Conservation (phyloP, 1,140 invertebrate genomes). For the Apolygus lucorum region DNA sequence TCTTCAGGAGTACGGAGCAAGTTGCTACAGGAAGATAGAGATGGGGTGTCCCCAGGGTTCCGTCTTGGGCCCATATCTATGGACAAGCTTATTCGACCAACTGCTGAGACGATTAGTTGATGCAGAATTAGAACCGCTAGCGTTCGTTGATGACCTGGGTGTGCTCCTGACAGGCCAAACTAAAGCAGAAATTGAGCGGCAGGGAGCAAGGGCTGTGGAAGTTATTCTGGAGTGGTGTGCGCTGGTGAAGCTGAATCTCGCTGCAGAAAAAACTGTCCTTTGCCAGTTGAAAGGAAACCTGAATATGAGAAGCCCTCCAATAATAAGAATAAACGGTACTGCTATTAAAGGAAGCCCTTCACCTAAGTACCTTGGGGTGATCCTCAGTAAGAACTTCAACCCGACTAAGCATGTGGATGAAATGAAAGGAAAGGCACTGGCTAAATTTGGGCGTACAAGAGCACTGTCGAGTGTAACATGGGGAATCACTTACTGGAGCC, state of each 20-base stretch:
- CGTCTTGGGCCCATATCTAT: too few relatives aligned
- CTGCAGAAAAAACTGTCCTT: slow-evolving; percentile 31
- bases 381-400: too few relatives aligned
- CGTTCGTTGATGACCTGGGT: slow-evolving; percentile 38
- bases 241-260: background rate
- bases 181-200: slow-evolving; percentile 21
- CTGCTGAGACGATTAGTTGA: slow-evolving; percentile 25
- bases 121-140: slow-evolving; percentile 31
- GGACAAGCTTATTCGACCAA: slow-evolving; percentile 41
- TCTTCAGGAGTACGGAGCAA: too few relatives aligned
- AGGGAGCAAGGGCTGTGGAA: background rate
- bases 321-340: too few relatives aligned
- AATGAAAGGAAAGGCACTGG: too few relatives aligned
- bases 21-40: slow-evolving; percentile 39
- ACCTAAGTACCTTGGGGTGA: too few relatives aligned
- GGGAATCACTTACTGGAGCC: slow-evolving; percentile 9
- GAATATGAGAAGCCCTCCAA: slow-evolving; percentile 3
- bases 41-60: too few relatives aligned
- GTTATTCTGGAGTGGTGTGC: background rate
- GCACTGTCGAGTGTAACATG: slow-evolving; percentile 22
- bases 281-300: slow-evolving; percentile 24
- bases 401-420: too few relatives aligned
- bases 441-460: too few relatives aligned
- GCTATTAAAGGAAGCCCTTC: too few relatives aligned
- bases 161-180: background rate